phyloP scores from a whole-genome alignment of 37 sponge, comb jelly and placozoan species.

The Crambe crambe region DNA sequence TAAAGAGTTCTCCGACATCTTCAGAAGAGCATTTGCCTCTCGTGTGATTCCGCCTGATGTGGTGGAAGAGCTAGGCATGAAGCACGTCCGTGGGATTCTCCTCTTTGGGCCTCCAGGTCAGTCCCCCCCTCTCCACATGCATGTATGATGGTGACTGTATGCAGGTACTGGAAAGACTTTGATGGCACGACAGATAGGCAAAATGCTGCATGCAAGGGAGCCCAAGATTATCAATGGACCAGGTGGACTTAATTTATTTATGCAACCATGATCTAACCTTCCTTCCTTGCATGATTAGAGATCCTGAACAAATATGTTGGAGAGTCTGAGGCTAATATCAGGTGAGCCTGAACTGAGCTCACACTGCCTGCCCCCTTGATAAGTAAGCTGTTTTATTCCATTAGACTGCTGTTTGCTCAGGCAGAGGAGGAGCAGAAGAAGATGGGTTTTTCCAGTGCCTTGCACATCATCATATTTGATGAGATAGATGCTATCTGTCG shows the following conservation, averaged over 20 bases:
- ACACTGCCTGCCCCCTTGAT: too few species aligned
- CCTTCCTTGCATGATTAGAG: constrained; percentile 45
- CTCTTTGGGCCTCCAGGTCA: constrained; percentile 91
- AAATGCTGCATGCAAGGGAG: constrained; percentile 95
- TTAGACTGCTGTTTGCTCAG: constrained; percentile 30
- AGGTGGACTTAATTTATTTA: constrained; percentile 46
- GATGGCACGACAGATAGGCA: constrained; percentile 99
- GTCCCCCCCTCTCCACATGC: background rate
- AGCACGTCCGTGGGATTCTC: constrained; percentile 94
- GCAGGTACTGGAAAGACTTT: constrained; percentile 97
- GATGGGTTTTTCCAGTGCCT: constrained; percentile 85
- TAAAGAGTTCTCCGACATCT: constrained; percentile 95
- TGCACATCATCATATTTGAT: constrained; percentile 99
- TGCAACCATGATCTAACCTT: too few species aligned
- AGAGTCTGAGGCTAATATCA: constrained; percentile 96
- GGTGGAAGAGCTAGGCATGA: constrained; percentile 88
- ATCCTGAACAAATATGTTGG: constrained; percentile 98
- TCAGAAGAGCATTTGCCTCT: constrained; percentile 98
- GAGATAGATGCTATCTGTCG: constrained; percentile 99
- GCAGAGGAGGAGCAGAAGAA: constrained; percentile 97
- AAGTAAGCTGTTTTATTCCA: too few species aligned
- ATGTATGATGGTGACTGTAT: constrained; percentile 9
- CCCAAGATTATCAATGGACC: constrained; percentile 97
- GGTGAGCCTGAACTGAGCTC: too few species aligned
- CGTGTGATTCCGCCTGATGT: constrained; percentile 96